Percentiles rank a stretch among this genome's conserved stretches.
These are phyloP conservation scores for Cheilosia grossa DNA, from an alignment of 2,888 invertebrate species.

Conservation along the genomic window DNA sequence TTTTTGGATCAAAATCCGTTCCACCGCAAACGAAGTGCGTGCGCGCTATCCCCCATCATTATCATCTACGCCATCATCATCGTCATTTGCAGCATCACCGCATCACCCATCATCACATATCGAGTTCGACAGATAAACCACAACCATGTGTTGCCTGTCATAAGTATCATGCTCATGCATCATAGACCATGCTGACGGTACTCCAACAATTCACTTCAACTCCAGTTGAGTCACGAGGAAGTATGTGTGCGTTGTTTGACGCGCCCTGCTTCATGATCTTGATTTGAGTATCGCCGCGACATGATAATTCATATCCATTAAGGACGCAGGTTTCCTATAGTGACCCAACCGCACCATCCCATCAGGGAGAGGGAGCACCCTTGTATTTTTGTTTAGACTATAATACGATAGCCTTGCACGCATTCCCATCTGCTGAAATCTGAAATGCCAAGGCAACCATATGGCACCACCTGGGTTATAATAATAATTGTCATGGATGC, in stretches of 20 bases:
- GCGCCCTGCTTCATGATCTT: constrained; percentile 35
- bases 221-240: constrained; percentile 2
- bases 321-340: constrained; percentile 9
- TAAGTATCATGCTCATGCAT: constrained; percentile 61
- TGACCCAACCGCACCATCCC: constrained; percentile 9
- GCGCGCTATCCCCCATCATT: constrained; percentile 24
- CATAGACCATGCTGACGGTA: constrained; percentile 58
- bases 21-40: constrained; percentile 28
- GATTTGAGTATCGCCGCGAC: constrained; percentile 33
- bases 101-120: constrained; percentile 58
- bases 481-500: constrained; percentile 27
- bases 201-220: constrained; percentile 9
- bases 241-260: constrained; percentile 11
- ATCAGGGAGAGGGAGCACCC: neutral
- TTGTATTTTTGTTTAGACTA: constrained; percentile 2
- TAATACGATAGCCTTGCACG: constrained; percentile 37
- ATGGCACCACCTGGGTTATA: constrained; percentile 51
- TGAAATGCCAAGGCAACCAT: constrained; percentile 34
- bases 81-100: constrained; percentile 36
- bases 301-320: constrained; percentile 39
- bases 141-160: constrained; percentile 68
- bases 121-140: constrained; percentile 69
- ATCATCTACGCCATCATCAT: constrained; percentile 29
- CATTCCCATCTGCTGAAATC: neutral
- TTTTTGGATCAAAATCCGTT: constrained; percentile 54